Evolutionary conservation across 2,797 vertebrate species (phyloP).

Genomic region (Simalia tracyae): DNA sequence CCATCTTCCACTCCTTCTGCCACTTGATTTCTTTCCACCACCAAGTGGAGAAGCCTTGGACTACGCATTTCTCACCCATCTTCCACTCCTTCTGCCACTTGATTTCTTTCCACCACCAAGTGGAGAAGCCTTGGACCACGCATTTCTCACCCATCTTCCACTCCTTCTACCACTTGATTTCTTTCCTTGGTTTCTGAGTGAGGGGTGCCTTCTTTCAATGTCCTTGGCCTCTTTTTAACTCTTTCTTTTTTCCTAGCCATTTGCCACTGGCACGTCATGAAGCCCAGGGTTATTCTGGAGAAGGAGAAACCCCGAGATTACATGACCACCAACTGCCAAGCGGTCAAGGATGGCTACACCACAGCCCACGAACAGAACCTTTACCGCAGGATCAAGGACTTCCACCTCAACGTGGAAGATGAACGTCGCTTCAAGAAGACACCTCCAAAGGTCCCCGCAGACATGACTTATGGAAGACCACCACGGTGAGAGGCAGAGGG

Average conservation of each 20-base stretch:
- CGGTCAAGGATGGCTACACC: conserved; percentile 74
- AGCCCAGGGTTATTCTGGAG: conserved; percentile 42
- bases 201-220: neutral
- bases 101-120: neutral
- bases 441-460: conserved; percentile 52
- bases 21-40: neutral
- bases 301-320: conserved; percentile 70
- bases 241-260: conserved; percentile 71
- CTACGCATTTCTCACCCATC: too few species aligned
- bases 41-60: too few species aligned
- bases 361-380: conserved; percentile 73
- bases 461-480: conserved; percentile 71
- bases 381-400: conserved; percentile 73
- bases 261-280: conserved; percentile 74
- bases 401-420: conserved; percentile 43
- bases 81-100: neutral
- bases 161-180: neutral
- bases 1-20: neutral
- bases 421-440: conserved; percentile 35
- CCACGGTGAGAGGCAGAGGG: conserved; percentile 70
- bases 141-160: neutral
- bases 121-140: neutral
- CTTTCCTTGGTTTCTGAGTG: neutral
- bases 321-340: conserved; percentile 73
- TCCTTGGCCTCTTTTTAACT: neutral